Base-by-base conservation (phyloP, 2,888 invertebrate genomes). In the Pristionchus exspectatus region DNA sequence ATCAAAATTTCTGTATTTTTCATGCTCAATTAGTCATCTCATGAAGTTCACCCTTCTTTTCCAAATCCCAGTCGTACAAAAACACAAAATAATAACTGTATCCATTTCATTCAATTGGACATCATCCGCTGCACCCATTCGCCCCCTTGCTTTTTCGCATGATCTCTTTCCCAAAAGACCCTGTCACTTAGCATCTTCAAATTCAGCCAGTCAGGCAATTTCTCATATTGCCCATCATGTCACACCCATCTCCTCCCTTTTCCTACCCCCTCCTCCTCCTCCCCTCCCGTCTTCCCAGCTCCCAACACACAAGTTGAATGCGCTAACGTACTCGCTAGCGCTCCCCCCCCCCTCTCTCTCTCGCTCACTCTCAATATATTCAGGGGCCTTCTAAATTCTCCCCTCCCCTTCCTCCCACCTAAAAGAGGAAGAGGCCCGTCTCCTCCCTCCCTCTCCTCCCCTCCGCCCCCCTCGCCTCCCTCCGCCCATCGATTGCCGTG, bases 281-380 rank as follows among this genome's bases (percentile, higher is more conserved):
- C 74, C 38, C 74, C n/a, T 44, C 21, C 33, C 18, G 50, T 81
- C 44, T 27, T 44, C 50, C 27, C 27, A 24, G 77, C 44, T 24
- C 9, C 54, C 30, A 18, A 21, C 16, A 81, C 63, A 72, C 72
- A 77, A 77, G 38, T 77, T 77, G 74, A 77, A 77, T 77, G 74
- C 72, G 72, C 74, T 77, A 77, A 77, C 74, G 44, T 44, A 77
- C 88, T 74, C 74, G 54, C 88, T 74, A 33, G 24, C 72, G 14
- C 72, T 87, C 87, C 50, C 87, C 30, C 72, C 72, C 87, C 50
- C 72, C 72, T 87, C 87, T 69, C 87, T 59, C 72, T 87, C 87
- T 72, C 72, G 44, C 88, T 88, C 88, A 77, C 88, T 74, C 59
- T 59, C 72, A 33, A 24, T 66, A n/a, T 66, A 27, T 38, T 72